phyloP scores from a whole-genome alignment of 1,140 invertebrate genomes.

The Euwallacea similis region DNA sequence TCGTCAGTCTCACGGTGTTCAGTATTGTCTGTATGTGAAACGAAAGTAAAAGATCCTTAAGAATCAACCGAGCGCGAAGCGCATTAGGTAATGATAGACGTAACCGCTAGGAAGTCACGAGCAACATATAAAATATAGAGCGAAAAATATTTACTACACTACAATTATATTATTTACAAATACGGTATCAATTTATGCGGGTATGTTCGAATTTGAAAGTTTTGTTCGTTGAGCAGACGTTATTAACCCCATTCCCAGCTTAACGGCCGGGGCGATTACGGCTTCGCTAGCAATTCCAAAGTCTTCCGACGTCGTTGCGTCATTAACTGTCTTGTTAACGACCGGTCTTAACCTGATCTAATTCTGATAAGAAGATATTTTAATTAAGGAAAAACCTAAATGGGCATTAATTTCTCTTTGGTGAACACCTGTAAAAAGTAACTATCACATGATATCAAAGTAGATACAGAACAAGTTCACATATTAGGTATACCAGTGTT shows the following conservation, averaged over 20 bases:
- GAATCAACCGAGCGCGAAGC: constrained; percentile 23
- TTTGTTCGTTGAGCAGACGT: constrained; percentile 8
- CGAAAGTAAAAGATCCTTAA: constrained; percentile 30
- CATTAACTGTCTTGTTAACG: too few relatives aligned
- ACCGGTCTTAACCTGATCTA: too few relatives aligned
- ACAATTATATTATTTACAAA: constrained; percentile 15
- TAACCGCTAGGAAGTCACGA: constrained; percentile 31
- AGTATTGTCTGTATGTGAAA: constrained; percentile 19
- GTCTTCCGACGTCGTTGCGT: too few relatives aligned
- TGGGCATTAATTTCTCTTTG: too few relatives aligned
- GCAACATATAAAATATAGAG: constrained; percentile 25
- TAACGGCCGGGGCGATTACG: too few relatives aligned
- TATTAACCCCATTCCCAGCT: constrained; percentile 4
- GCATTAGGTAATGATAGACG: constrained; percentile 27
- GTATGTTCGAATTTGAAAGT: constrained; percentile 18
- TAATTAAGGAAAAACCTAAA: too few relatives aligned
- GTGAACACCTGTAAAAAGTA: too few relatives aligned
- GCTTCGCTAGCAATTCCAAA: too few relatives aligned
- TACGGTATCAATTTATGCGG: constrained; percentile 8
- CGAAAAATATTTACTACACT: constrained; percentile 16
- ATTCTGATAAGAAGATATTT: too few relatives aligned
- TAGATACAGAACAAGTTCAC: too few relatives aligned
- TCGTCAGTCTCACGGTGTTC: neutral
- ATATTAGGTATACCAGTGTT: too few relatives aligned
- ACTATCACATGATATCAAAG: too few relatives aligned